A percentile compares a stretch with the other conserved stretches of the same genome.
Conservation (phyloP, 2,113 vertebrate species). For the Plestiodon gilberti region DNA sequence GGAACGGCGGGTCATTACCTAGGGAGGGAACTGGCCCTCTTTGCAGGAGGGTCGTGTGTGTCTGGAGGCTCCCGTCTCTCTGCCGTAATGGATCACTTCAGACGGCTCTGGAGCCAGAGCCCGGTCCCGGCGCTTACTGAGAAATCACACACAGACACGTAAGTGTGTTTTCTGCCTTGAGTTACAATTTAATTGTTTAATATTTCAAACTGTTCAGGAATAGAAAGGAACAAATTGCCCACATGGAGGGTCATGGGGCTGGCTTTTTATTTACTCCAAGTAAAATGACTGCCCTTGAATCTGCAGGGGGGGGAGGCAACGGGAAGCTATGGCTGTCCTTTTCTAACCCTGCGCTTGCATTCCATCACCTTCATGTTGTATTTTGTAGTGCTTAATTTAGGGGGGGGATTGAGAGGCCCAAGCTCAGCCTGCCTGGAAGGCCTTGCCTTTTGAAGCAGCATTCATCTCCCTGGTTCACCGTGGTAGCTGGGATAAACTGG, state of each 20-base stretch:
- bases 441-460: too few species aligned
- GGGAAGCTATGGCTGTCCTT: too few species aligned
- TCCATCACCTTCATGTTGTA: background rate
- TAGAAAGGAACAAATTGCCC: background rate
- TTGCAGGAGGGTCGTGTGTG: background rate
- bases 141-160: too few species aligned
- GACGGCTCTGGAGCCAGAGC: background rate
- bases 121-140: background rate
- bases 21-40: background rate
- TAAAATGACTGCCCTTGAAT: background rate
- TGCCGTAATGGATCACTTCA: background rate
- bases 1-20: background rate
- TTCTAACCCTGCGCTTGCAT: too few species aligned
- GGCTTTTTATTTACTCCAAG: background rate
- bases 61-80: background rate
- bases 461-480: too few species aligned
- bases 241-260: background rate
- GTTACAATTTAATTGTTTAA: background rate
- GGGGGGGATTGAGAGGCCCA: background rate
- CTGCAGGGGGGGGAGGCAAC: background rate
- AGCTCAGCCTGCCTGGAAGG: background rate
- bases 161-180: constrained; percentile 1
- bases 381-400: background rate
- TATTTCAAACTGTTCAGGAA: background rate
- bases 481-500: too few species aligned